phyloP scores from a whole-genome alignment of 2,797 vertebrate species.

The Lacerta bilineata region DNA sequence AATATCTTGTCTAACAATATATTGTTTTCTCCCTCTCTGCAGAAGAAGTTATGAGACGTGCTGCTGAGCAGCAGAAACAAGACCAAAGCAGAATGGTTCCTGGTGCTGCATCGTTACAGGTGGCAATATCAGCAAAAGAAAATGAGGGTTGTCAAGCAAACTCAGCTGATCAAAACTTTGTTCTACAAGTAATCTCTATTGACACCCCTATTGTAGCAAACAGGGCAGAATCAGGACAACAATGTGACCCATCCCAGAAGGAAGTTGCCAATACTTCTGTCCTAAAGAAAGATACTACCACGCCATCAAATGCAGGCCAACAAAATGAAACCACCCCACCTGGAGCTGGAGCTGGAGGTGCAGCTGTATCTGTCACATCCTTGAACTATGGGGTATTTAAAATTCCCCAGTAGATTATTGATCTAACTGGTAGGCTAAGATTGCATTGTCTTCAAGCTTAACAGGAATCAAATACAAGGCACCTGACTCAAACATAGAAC shows the following conservation, averaged over 20 bases:
- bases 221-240: background rate
- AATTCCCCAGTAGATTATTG: conserved; percentile 42
- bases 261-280: conserved; percentile 47
- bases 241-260: conserved; percentile 43
- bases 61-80: conserved; percentile 7
- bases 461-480: conserved; percentile 43
- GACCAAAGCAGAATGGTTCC: no score
- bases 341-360: background rate
- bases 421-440: background rate
- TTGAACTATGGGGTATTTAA: conserved; percentile 44
- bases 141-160: background rate
- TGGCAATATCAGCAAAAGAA: background rate
- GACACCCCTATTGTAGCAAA: conserved; percentile 8
- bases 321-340: conserved; percentile 40
- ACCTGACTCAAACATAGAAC: background rate
- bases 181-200: conserved; percentile 41
- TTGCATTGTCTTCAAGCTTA: conserved; percentile 26
- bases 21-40: background rate
- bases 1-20: background rate
- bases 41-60: conserved; percentile 35
- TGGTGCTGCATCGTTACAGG: background rate
- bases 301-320: conserved; percentile 53
- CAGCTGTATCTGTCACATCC: conserved; percentile 58
- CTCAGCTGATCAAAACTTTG: background rate
- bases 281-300: conserved; percentile 61